Base-by-base conservation (phyloP, 2,113 vertebrate species). In the Charadrius vociferus region DNA sequence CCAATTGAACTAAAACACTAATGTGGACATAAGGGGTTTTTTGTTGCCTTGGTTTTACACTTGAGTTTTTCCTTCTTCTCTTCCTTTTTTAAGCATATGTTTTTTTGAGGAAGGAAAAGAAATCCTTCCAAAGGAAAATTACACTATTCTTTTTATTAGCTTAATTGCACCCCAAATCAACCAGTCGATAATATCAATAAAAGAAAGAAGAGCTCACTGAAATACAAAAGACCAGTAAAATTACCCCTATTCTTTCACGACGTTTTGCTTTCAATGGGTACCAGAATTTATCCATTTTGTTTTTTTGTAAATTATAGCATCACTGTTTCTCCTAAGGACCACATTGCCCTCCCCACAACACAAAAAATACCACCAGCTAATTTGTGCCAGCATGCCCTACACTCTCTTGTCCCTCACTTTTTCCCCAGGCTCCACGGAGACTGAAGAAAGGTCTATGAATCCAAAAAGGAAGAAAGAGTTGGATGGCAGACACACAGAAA, bases 1-100 rank as follows among this genome's bases (percentile, higher is more conserved):
- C n/a, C 26, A 43, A 21, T 3, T 58, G 49, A 82, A 70, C 10
- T 27, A 70, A 63, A 70, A 24, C 19, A 75, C 15, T 63, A 56
- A 37, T 12, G 32, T 27, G 75, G 36, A 29, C 16, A 30, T 5
- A n/a, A 0, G 13, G 30, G 14, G 3, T 0, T 2, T 7, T 58
- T 50, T 29, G 27, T 10, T n/a, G 26, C 45, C 20, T 20, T 55
- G 9, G 22, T 85, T 80, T 61, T 67, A 89, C 66, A 21, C 18
- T 55, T 41, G 18, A 36, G 15, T 36, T 53, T 81, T 88, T 26
- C 6, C 24, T 67, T 82, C 30, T 63, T 9, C 9, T 56, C 19
- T 8, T 63, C 24, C 27, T 43, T 58, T 63, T 47, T 77, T 27
- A 78, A 66, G 22, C 11, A 9, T 47, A 52, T 10, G 21, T 14